A percentile compares a stretch with the other conserved stretches of the same genome.
Evolutionary conservation across 2,888 invertebrate genomes (phyloP).

Genomic region (Arge pagana): DNA sequence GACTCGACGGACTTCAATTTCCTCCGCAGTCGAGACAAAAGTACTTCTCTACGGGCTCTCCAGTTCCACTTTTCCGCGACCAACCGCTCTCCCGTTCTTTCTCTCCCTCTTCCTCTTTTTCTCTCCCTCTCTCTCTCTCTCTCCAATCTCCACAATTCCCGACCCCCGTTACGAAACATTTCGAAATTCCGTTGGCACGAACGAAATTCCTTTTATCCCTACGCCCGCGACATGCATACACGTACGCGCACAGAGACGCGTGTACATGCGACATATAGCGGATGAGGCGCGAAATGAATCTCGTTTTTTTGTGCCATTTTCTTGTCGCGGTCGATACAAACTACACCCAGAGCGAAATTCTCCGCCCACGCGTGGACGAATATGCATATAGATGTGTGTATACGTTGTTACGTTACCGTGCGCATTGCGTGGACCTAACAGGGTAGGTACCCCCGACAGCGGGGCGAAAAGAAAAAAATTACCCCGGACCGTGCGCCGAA

Average conservation of each 20-base stretch:
- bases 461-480: neutral
- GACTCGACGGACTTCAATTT: no score
- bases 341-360: no score
- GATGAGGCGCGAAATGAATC: constrained; percentile 4
- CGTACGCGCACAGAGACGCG: no score
- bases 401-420: neutral
- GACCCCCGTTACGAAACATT: constrained; percentile 33
- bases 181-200: constrained; percentile 27
- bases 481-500: constrained; percentile 9
- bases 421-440: no score
- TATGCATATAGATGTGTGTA: neutral
- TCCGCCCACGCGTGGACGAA: neutral
- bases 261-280: no score
- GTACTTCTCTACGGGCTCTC: constrained; percentile 12
- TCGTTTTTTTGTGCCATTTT: neutral
- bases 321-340: constrained; percentile 1
- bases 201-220: no score
- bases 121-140: constrained; percentile 6
- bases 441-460: neutral
- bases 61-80: constrained; percentile 19
- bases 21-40: no score
- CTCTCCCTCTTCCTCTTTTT: constrained; percentile 18
- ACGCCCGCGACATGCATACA: no score
- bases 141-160: constrained; percentile 7
- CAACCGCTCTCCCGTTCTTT: constrained; percentile 25